phyloP scores from a whole-genome alignment of 2,113 vertebrate genomes.

The Callopanchax toddi region DNA sequence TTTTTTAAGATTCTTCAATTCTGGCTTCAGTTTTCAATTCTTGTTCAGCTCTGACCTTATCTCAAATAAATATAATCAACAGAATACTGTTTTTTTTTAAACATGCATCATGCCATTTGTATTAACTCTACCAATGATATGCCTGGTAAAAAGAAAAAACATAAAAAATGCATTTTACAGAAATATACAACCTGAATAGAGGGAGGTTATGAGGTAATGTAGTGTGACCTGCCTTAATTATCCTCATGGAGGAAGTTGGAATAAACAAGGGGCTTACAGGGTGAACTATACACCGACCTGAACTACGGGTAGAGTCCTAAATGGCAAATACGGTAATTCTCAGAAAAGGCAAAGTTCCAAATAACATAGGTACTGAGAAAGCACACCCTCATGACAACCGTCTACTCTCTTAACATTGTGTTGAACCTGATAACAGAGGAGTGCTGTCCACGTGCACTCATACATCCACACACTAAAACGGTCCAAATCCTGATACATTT shows the following conservation, averaged over 20 bases:
- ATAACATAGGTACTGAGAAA: not conserved
- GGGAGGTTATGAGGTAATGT: slow-evolving; percentile 1
- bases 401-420: slow-evolving; percentile 34
- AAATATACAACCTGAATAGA: not conserved
- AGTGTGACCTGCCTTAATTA: not conserved
- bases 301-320: slow-evolving; percentile 15
- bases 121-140: not conserved
- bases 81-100: not conserved
- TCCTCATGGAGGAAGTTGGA: not conserved
- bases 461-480: slow-evolving; percentile 6
- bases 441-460: slow-evolving; percentile 25
- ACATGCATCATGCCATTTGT: not conserved
- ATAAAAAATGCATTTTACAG: not conserved
- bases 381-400: slow-evolving; percentile 43
- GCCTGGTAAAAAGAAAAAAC: not conserved
- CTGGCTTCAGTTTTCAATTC: no score
- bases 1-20: no score
- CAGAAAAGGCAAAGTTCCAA: slow-evolving; percentile 12
- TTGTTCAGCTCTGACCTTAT: no score
- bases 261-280: not conserved
- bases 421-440: slow-evolving; percentile 65
- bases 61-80: not conserved
- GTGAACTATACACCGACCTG: slow-evolving; percentile 14
- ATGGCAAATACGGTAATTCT: slow-evolving; percentile 23
- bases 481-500: slow-evolving; percentile 5